phyloP scores from a whole-genome alignment of 2,797 vertebrate species.

The Cossypha heuglini region DNA sequence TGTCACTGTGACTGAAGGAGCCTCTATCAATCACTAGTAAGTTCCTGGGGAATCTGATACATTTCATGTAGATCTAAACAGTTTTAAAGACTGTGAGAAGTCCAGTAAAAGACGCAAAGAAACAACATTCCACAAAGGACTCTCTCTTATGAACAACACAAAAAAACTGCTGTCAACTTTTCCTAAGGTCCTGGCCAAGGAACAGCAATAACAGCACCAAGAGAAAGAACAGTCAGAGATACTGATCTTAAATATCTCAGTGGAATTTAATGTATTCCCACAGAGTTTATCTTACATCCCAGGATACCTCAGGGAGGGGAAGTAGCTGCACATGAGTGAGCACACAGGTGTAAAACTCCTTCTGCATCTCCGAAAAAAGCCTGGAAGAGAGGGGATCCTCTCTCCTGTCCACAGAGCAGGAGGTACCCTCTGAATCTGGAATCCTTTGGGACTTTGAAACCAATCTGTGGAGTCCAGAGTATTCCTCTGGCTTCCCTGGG shows the following conservation, averaged over 20 bases:
- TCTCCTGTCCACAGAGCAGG: background rate
- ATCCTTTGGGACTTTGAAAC: background rate
- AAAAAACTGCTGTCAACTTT: background rate
- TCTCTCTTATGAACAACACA: background rate
- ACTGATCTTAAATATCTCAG: background rate
- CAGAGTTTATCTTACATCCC: background rate
- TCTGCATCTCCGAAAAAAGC: background rate
- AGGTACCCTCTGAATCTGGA: background rate
- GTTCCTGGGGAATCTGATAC: background rate
- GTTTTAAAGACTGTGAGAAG: background rate
- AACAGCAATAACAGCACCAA: background rate
- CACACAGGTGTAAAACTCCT: background rate
- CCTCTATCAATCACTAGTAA: background rate
- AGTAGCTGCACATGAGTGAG: background rate
- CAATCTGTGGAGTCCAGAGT: background rate
- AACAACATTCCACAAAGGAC: background rate
- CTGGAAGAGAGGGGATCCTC: background rate
- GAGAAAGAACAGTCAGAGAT: background rate
- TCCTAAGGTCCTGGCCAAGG: background rate
- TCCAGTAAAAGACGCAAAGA: background rate
- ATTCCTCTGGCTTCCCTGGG: no score
- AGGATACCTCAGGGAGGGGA: background rate
- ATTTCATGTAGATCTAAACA: background rate
- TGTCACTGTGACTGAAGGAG: background rate
- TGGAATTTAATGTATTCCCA: background rate